Evolutionary conservation across 2,888 invertebrate species (phyloP), one percentile per base, ranked within the genome.

Genomic region (Rhagophthalmus giganteus): DNA sequence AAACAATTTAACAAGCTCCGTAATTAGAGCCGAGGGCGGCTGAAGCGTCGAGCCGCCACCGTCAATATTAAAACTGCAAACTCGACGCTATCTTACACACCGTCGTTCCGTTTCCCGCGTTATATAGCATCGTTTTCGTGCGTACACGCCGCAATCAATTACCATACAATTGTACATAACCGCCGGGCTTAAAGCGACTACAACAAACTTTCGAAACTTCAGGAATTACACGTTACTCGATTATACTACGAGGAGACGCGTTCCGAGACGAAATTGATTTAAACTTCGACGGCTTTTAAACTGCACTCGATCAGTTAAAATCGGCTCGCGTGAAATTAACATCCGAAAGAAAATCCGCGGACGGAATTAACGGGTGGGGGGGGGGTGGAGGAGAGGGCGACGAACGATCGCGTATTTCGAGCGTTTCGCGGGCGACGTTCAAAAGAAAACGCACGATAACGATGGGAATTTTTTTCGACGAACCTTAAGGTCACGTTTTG

Each of bases 1-100:
- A 52, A 57, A 54, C 54, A 57, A 52, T 52, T 57, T 60, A 60
- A 57, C 57, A 54, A 58, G 56, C 55, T 53, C 34, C 42, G 54
- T 60, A 58, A 60, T 60, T 56, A 54, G 33, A 32, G 44, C 45
- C 45, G 45, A 44, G 45, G 47, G 58, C 55, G 50, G 54, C 51
- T 15, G 37, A 50, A 40, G 42, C 42, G 42, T 32, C 37, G 42
- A 37, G 42, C 32, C 31, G 37, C 38, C 27, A 49, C 48, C 54
- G 48, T 53, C 53, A 38, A 35, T 45, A 49, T 54, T 45, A 42
- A 34, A 44, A 44, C 30, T 41, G 33, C 44, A 34, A 34, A 25
- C 34, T 42, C 32, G 37, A 46, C 40, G 31, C 37, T 40, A 40
- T 41, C 40, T 52, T 46, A 46, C 32, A n/a, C n/a, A 26, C 37